Evolutionary conservation across 23 tunicate species (phyloP).

Genomic region (Styela plicata): DNA sequence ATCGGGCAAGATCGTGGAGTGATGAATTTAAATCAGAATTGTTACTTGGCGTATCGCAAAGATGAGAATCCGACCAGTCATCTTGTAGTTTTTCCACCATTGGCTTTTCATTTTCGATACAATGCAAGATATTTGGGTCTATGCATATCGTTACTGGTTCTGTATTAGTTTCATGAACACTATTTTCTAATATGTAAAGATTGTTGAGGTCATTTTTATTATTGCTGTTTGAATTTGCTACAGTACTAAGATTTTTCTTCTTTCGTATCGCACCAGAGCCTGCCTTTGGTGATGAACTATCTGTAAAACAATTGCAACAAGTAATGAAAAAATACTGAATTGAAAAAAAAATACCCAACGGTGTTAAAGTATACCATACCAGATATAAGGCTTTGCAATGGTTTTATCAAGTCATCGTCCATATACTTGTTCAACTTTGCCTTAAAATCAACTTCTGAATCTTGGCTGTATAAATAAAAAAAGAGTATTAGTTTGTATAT

Average conservation of each 20-base stretch:
- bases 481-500: too few relatives aligned
- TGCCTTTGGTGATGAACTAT: not conserved
- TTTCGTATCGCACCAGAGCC: slow-evolving; percentile 5
- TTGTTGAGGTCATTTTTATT: not conserved
- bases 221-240: slow-evolving; percentile 3
- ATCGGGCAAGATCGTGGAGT: not conserved
- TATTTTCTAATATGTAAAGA: not conserved
- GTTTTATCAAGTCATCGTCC: not conserved
- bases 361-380: too few relatives aligned
- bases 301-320: not conserved
- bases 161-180: not conserved
- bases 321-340: too few relatives aligned
- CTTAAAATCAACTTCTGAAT: not conserved
- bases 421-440: not conserved
- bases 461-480: not conserved
- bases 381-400: not conserved
- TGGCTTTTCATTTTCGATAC: not conserved
- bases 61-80: not conserved
- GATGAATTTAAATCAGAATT: not conserved
- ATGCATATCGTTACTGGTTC: slow-evolving; percentile 18
- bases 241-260: not conserved
- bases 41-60: not conserved
- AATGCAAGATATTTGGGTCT: slow-evolving; percentile 16
- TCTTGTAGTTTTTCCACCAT: not conserved
- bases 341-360: too few relatives aligned